These are phyloP conservation scores for Spatulosminthurus flaviceps DNA, from an alignment of 2,888 invertebrate species.

Conservation along the genomic window DNA sequence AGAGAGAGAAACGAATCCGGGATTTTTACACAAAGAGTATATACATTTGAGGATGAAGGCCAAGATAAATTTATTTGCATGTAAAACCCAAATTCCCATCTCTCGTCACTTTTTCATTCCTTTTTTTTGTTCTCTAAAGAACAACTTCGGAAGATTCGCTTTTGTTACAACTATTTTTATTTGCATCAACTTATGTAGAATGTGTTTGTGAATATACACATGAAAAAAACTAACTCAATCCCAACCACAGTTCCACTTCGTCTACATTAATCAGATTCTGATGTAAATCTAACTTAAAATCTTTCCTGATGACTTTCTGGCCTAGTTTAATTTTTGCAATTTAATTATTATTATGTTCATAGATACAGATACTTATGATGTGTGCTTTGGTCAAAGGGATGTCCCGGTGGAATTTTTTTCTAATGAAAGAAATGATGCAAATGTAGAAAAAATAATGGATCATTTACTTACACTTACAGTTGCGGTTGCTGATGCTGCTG, in stretches of 20 bases:
- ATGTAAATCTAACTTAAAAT: too few species aligned
- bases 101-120: constrained; percentile 27
- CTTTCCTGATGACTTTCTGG: too few species aligned
- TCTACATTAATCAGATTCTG: too few species aligned
- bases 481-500: constrained; percentile 8
- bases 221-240: too few species aligned
- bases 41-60: neutral
- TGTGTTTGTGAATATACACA: too few species aligned
- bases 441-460: neutral
- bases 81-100: constrained; percentile 19
- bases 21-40: neutral
- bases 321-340: too few species aligned
- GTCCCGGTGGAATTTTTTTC: neutral
- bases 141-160: neutral
- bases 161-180: neutral
- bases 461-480: neutral
- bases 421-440: neutral
- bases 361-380: too few species aligned
- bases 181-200: too few species aligned
- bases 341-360: too few species aligned
- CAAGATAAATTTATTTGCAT: constrained; percentile 31
- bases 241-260: too few species aligned
- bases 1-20: neutral
- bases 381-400: neutral
- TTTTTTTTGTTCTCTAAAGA: neutral